Percentiles rank a stretch among this genome's conserved stretches.
phyloP scores from a whole-genome alignment of 2,113 vertebrate species.

The Scopus umbretta region DNA sequence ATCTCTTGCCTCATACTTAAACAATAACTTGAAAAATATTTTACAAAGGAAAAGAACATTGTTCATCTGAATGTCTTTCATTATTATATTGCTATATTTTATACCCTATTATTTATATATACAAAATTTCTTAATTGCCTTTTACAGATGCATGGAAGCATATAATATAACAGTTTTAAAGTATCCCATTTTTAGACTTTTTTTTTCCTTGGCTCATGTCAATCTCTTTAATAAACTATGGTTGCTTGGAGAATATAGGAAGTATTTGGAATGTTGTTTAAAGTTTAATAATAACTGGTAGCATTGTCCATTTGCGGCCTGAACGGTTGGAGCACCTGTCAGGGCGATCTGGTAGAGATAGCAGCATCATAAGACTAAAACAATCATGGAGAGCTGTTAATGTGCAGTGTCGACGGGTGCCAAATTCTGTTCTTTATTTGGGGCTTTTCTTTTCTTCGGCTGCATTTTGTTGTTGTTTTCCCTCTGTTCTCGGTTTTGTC shows the following conservation, averaged over 20 bases:
- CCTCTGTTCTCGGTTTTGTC: conserved; percentile 78
- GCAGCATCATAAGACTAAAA: conserved; percentile 86
- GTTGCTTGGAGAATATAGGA: conserved; percentile 72
- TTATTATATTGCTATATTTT: conserved; percentile 75
- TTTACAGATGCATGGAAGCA: conserved; percentile 76
- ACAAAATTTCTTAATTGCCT: conserved; percentile 75
- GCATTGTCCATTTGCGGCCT: conserved; percentile 65
- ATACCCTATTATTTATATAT: conserved; percentile 79
- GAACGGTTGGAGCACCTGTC: conserved; percentile 62
- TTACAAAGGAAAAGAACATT: conserved; percentile 70
- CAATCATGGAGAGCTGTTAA: conserved; percentile 71
- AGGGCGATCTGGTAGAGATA: conserved; percentile 80
- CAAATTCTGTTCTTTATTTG: conserved; percentile 77
- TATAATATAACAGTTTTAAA: conserved; percentile 63
- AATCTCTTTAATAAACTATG: conserved; percentile 69
- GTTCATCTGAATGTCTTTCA: conserved; percentile 71
- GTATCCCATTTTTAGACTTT: conserved; percentile 68
- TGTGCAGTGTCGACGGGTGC: conserved; percentile 74
- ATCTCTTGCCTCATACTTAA: conserved; percentile 70
- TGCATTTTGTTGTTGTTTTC: conserved; percentile 90
- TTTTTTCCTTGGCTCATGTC: conserved; percentile 60
- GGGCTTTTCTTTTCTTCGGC: conserved; percentile 83
- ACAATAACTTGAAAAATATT: conserved; percentile 71
- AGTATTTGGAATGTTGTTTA: conserved; percentile 77
- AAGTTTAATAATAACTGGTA: conserved; percentile 70